Percentiles rank a stretch among this genome's conserved stretches.
Conservation (phyloP, 1,140 invertebrate genomes). For the Chelonus insularis region DNA sequence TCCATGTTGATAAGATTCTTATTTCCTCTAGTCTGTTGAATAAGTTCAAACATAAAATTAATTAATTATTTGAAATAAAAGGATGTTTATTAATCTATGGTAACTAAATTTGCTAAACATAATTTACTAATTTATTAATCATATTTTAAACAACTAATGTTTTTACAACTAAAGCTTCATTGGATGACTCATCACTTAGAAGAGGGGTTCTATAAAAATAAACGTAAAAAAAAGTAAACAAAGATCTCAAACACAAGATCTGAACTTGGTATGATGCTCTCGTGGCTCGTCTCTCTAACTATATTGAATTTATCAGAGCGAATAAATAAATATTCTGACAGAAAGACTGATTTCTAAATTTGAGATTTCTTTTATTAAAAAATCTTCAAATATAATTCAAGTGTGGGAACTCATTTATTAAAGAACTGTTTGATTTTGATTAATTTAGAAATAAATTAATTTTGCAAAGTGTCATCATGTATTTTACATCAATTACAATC, state of each 20-base stretch:
- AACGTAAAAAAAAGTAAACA: not conserved
- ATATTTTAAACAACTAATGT: not conserved
- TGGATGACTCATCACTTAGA: not conserved
- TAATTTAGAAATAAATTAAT: too few relatives aligned
- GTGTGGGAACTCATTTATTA: too few relatives aligned
- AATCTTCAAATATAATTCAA: too few relatives aligned
- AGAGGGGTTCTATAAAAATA: not conserved
- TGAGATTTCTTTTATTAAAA: too few relatives aligned
- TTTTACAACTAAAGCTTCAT: not conserved
- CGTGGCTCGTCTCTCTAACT: not conserved
- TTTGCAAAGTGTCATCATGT: too few relatives aligned
- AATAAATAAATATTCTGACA: not conserved
- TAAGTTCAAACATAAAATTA: too few relatives aligned
- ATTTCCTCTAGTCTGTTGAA: too few relatives aligned
- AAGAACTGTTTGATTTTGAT: too few relatives aligned
- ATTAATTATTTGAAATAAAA: not conserved
- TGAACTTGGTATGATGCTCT: not conserved
- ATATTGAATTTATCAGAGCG: not conserved
- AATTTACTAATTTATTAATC: not conserved
- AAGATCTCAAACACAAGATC: not conserved
- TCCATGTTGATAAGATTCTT: too few relatives aligned
- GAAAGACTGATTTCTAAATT: not conserved
- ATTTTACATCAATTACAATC: too few relatives aligned
- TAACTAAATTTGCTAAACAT: not conserved
- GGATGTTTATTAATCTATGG: not conserved